Evolutionary conservation across 2,888 invertebrate species (phyloP), one percentile per base, ranked within the genome.

Genomic region (Drosophila vallismaia): DNA sequence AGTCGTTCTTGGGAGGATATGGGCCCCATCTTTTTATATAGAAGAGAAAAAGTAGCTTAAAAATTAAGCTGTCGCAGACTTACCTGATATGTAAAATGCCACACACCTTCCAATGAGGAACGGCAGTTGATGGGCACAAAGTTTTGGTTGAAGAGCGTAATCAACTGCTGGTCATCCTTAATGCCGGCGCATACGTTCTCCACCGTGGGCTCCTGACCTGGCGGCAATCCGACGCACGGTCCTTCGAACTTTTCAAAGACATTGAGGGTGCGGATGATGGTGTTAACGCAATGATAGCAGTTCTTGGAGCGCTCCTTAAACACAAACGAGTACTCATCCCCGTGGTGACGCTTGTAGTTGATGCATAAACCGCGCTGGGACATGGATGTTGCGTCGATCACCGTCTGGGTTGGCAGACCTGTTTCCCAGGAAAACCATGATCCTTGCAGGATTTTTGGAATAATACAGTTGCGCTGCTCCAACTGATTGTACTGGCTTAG

Each of bases 401-500:
- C 95, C 0, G 97, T 97, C 49, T 95, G 93, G 0, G 96, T 97
- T 83, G 97, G 96, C 82, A 77, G 29, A 8, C 97, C 97, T 92
- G 94, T 95, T 93, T 98, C 97, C 93, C 97, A 95, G 2, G 97
- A 97, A 92, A 97, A 98, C 98, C 98, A 98, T 33, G 96, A 94
- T 67, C 97, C 97, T 84, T 96, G 93, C 51, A 98, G 91, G 48
- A 96, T 94, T 73, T 94, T 89, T 29, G 97, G 97, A 88, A 97
- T 96, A 28, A 93, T 93, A 90, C 97, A 97, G 53, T 74, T 71
- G n/a, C 75, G 77, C 28, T 77, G 82, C 59, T 86, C 77, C 31
- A 90, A 40, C 19, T 84, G 73, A 70, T 89, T 88, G 12, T 71
- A 86, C 58, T 75, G 76, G 38, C 75, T 64, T 1, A 72, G 24